phyloP scores from a whole-genome alignment of 2,113 vertebrate genomes.

The Hyperopisus bebe region DNA sequence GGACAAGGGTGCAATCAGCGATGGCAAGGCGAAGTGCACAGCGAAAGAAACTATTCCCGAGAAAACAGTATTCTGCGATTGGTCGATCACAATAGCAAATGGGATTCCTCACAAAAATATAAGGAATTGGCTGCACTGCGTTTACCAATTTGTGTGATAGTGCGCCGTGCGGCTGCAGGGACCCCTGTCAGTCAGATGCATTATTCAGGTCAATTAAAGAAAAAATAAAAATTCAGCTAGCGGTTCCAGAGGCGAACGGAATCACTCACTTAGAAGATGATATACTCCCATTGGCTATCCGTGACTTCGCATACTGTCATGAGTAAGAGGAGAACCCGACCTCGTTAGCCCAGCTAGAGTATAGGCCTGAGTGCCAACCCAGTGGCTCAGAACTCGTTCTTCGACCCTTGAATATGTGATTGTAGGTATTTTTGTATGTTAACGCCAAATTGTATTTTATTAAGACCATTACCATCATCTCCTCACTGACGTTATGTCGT shows the following conservation, averaged over 20 bases:
- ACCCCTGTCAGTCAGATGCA: slow-evolving; percentile 46
- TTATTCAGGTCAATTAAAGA: slow-evolving; percentile 77
- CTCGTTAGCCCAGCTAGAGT: neutral
- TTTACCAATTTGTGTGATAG: slow-evolving; percentile 38
- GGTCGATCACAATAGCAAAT: slow-evolving; percentile 42
- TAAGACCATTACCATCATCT: neutral
- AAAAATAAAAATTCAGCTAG: slow-evolving; percentile 55
- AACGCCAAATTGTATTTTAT: neutral
- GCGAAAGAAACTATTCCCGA: slow-evolving; percentile 44
- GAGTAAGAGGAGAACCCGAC: neutral
- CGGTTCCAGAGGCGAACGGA: neutral
- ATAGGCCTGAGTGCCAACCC: neutral
- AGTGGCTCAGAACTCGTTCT: neutral
- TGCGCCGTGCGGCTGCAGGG: slow-evolving; percentile 45
- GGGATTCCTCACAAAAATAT: slow-evolving; percentile 39
- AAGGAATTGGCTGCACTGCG: slow-evolving; percentile 31
- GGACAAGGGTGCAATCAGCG: slow-evolving; percentile 35
- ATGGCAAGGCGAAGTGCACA: slow-evolving; percentile 49
- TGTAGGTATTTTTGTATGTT: neutral
- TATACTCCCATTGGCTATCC: slow-evolving; percentile 56
- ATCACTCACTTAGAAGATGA: slow-evolving; percentile 38
- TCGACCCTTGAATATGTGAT: neutral
- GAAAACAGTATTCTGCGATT: slow-evolving; percentile 38
- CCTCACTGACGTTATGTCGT: neutral
- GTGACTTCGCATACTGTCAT: slow-evolving; percentile 42